Base-by-base conservation (phyloP, 2,797 vertebrate genomes). In the Manis crassicaudata region DNA sequence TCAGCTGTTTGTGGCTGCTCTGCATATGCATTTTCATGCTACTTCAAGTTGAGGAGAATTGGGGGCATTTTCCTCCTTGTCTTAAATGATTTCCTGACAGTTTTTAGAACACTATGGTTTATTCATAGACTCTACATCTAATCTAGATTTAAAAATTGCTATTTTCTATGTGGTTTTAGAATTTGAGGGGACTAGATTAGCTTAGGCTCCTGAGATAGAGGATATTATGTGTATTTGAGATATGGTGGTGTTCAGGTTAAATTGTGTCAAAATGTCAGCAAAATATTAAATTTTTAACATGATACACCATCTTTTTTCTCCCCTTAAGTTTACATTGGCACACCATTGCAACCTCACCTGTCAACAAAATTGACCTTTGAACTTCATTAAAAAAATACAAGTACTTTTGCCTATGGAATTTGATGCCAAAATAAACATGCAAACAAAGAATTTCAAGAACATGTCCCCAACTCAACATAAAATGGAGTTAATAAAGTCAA, bases 1-100 rank as follows among this genome's bases (percentile, higher is more conserved):
- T 92, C 97, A 40, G 63, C 95, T 99, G 72, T 95, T 99, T 92
- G 98, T 98, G 88, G 98, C 98, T 70, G 98, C 98, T 11, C 54
- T 99, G 12, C 97, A 98, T 82, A 58, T 99, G 54, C 97, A 97
- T 27, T 97, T 98, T 87, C 98, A 99, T 56, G 58, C 99, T 91
- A 99, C 2, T 81, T 99, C 99, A 96, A 99, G 99, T 99, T 99
- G 97, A 0, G 12, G 14, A 50, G 94, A 9, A 6, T 96, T 46
- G 96, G 0, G 72, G 35, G 80, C 65, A 79, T 35, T 35, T 79
- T 13, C n/a, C 54, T 58, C 9, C 43, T 32, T 18, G 54, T 16
- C 21, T 23, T 79, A 4, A 54, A 79, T 58, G 54, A 58, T 79
- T 79, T 77, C 52, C n/a, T 14, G 56, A 25, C n/a, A 79, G 13